These are phyloP conservation scores for Austrofundulus limnaeus DNA, from an alignment of 2,113 vertebrate species.

Conservation along the genomic window DNA sequence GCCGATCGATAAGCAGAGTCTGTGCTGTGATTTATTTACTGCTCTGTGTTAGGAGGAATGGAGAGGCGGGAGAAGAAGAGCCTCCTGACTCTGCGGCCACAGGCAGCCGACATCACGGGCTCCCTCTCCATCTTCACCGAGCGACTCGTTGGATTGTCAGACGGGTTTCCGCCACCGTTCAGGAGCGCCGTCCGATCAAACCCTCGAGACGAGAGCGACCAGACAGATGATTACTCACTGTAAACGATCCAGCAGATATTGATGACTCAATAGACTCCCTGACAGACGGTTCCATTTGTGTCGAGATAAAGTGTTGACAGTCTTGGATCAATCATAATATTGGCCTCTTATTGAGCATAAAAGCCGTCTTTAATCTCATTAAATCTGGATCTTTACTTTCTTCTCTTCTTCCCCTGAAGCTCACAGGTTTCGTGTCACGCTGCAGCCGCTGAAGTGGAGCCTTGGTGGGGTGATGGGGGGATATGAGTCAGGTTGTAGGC, in stretches of 20 bases:
- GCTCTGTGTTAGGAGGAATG: conserved; percentile 92
- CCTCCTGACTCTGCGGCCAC: conserved; percentile 85
- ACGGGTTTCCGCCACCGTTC: conserved; percentile 83
- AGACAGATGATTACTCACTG: conserved; percentile 98
- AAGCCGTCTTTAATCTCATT: conserved; percentile 97
- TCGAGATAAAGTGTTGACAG: conserved; percentile 91
- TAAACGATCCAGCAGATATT: conserved; percentile 92
- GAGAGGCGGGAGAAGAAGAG: conserved; percentile 59
- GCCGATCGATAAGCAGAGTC: conserved; percentile 93
- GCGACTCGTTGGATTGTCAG: conserved; percentile 91
- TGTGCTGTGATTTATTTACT: conserved; percentile 96
- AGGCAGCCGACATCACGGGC: conserved; percentile 93
- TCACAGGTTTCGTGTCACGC: conserved; percentile 35
- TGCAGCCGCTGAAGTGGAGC: conserved; percentile 14
- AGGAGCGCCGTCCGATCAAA: conserved; percentile 91
- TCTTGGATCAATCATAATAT: conserved; percentile 94
- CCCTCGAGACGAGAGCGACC: conserved; percentile 87
- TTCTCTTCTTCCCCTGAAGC: conserved; percentile 17
- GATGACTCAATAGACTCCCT: conserved; percentile 97
- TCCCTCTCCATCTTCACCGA: conserved; percentile 91
- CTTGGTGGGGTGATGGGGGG: conserved; percentile 47
- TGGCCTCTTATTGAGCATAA: conserved; percentile 93
- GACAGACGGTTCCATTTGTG: conserved; percentile 95
- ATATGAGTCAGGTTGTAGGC: conserved; percentile 37
- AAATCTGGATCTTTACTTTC: conserved; percentile 81